A percentile compares a stretch with the other conserved stretches of the same genome.
Conservation (phyloP, 2,888 invertebrate species). For the Dolichomitus sp. region DNA sequence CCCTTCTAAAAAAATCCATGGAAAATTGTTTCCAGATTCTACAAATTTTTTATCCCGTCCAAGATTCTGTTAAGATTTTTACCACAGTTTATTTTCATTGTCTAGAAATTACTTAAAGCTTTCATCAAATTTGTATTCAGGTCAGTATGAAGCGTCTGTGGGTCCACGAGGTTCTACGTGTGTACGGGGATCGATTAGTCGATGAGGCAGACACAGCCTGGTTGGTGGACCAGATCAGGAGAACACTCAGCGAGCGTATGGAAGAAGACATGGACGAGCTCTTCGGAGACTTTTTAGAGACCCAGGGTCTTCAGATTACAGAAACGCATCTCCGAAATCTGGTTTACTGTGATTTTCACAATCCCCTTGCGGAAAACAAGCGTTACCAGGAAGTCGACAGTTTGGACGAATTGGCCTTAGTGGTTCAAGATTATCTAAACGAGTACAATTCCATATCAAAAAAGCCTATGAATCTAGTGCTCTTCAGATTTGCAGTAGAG, state of each 20-base stretch:
- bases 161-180: constrained; percentile 97
- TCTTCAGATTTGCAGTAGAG: constrained; percentile 97
- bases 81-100: background rate
- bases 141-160: constrained; percentile 95
- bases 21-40: background rate
- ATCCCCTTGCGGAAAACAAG: constrained; percentile 96
- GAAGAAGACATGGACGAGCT: constrained; percentile 91
- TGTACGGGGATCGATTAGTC: constrained; percentile 96
- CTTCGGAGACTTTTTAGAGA: constrained; percentile 89
- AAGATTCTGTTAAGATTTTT: background rate
- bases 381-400: constrained; percentile 92
- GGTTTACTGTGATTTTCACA: constrained; percentile 98
- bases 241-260: constrained; percentile 88
- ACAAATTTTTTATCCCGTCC: background rate
- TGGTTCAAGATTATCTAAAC: constrained; percentile 94
- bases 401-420: constrained; percentile 91
- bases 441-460: constrained; percentile 98
- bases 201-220: constrained; percentile 94
- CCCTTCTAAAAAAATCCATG: background rate
- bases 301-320: constrained; percentile 88
- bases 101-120: background rate
- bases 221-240: constrained; percentile 91
- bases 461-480: constrained; percentile 97
- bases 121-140: constrained; percentile 85
- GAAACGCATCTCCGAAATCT: constrained; percentile 95